Evolutionary conservation across 2,113 vertebrate genomes (phyloP).

Genomic region (Scomber scombrus): DNA sequence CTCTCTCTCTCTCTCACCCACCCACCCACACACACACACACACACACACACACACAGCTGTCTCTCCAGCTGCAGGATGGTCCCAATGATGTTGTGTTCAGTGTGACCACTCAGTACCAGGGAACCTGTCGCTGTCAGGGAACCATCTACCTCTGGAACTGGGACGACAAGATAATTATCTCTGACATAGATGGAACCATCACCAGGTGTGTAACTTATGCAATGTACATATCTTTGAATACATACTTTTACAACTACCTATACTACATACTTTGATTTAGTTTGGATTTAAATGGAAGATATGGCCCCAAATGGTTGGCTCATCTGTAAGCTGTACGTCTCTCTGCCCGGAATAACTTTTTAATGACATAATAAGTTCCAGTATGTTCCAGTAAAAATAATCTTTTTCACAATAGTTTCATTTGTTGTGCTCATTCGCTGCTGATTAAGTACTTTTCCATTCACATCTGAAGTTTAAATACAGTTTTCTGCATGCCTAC

Average conservation of each 20-base stretch:
- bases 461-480: background rate
- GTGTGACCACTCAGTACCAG: conserved; percentile 98
- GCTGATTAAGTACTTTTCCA: background rate
- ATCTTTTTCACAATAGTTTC: background rate
- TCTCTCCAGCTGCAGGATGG: conserved; percentile 94
- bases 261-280: background rate
- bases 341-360: background rate
- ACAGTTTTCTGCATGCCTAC: background rate
- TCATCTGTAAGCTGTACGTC: background rate
- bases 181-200: conserved; percentile 99
- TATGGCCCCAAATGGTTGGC: background rate
- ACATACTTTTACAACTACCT: background rate
- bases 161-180: conserved; percentile 97
- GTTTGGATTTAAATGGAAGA: background rate
- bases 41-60: conserved; percentile 81
- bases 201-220: conserved; percentile 87
- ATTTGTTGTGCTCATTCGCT: conserved; percentile 18
- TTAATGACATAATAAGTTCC: background rate
- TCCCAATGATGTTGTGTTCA: conserved; percentile 94
- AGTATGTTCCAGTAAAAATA: background rate
- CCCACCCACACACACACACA: background rate
- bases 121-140: conserved; percentile 97
- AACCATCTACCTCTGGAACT: conserved; percentile 98
- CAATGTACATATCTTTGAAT: background rate
- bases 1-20: background rate